Percentiles rank a stretch among this genome's conserved stretches.
Conservation (phyloP, 2,797 vertebrate species). For the Spondyliosoma cantharus region DNA sequence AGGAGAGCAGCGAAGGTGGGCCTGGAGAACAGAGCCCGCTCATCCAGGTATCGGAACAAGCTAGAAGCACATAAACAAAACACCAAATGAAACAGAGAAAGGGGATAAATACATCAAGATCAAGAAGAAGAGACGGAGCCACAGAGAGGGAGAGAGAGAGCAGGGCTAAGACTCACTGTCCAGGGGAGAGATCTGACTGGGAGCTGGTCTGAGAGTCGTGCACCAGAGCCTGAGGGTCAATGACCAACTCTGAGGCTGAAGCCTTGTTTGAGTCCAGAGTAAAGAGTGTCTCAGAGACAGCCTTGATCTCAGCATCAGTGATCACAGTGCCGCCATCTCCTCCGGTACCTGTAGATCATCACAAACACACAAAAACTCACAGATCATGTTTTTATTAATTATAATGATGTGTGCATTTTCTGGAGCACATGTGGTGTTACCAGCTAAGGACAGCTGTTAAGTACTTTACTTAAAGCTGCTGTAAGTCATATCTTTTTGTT, state of each 20-base stretch:
- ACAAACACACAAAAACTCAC: constrained; percentile 48
- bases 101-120: neutral
- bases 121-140: neutral
- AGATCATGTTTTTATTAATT: neutral
- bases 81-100: neutral
- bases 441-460: neutral
- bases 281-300: constrained; percentile 82
- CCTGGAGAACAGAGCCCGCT: constrained; percentile 81
- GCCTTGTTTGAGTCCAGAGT: constrained; percentile 85
- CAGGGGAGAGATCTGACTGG: constrained; percentile 74
- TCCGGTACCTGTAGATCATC: constrained; percentile 33
- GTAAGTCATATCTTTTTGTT: too few relatives aligned
- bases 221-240: constrained; percentile 82
- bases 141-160: neutral
- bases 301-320: constrained; percentile 81
- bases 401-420: neutral
- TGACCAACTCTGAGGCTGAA: constrained; percentile 73
- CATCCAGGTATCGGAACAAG: constrained; percentile 82
- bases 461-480: too few relatives aligned
- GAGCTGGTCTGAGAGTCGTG: constrained; percentile 70
- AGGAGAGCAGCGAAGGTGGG: constrained; percentile 83
- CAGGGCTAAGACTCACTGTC: constrained; percentile 73
- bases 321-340: constrained; percentile 41
- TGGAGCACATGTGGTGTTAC: neutral
- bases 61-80: constrained; percentile 64